These are phyloP conservation scores for Sthenelais limicola DNA, from an alignment of 2,888 invertebrate species.

Conservation along the genomic window DNA sequence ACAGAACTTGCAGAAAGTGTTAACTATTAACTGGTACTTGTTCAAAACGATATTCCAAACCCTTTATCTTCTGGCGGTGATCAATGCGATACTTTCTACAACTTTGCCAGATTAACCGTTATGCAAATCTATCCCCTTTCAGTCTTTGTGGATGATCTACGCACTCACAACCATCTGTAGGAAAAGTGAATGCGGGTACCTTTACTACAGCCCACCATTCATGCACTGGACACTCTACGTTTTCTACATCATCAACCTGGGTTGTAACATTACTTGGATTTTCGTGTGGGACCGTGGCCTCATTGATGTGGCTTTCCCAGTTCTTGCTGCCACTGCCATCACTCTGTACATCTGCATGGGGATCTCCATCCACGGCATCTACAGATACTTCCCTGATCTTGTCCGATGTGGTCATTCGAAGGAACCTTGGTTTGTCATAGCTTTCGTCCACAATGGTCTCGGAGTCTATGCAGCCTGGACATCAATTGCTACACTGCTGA, in stretches of 20 bases:
- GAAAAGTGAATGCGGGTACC: slow-evolving; percentile 52
- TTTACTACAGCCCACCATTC: slow-evolving; percentile 57
- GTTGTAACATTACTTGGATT: slow-evolving; percentile 58
- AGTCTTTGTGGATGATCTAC: slow-evolving; percentile 57
- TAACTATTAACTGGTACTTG: too few relatives aligned
- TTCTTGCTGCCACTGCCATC: slow-evolving; percentile 54
- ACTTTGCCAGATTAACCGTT: too few relatives aligned
- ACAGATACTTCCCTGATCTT: neutral
- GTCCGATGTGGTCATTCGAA: neutral
- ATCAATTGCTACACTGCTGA: slow-evolving; percentile 61
- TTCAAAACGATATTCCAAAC: too few relatives aligned
- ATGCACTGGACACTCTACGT: slow-evolving; percentile 54
- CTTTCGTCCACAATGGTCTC: slow-evolving; percentile 62
- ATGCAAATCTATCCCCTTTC: slow-evolving; percentile 40
- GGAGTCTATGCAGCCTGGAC: slow-evolving; percentile 64
- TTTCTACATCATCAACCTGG: slow-evolving; percentile 52
- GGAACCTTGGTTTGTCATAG: slow-evolving; percentile 60
- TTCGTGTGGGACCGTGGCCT: slow-evolving; percentile 57
- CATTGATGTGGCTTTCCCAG: neutral
- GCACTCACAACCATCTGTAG: slow-evolving; percentile 56
- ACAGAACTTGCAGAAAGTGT: too few relatives aligned
- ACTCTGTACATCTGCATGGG: slow-evolving; percentile 56
- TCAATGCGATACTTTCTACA: too few relatives aligned
- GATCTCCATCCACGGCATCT: slow-evolving; percentile 44
- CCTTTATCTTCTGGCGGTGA: too few relatives aligned